phyloP scores from a whole-genome alignment of 1,140 invertebrate species.

The Zaprionus capensis region DNA sequence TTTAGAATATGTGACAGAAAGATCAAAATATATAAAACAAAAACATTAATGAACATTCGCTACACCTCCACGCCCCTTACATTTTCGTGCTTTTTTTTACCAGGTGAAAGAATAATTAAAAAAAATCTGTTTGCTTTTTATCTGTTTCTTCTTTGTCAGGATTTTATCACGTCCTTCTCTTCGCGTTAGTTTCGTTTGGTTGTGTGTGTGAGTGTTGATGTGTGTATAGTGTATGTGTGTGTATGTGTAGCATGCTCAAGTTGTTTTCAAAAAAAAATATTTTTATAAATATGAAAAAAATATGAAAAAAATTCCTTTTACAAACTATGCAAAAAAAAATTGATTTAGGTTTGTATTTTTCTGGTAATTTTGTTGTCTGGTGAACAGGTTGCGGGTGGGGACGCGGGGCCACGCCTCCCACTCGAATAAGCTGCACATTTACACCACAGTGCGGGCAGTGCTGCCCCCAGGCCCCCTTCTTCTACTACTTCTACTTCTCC shows the following conservation, averaged over 20 bases:
- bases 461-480: slow-evolving; percentile 21
- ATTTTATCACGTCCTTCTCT: slow-evolving; percentile 47
- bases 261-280: slow-evolving; percentile 32
- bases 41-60: slow-evolving; percentile 1
- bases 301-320: slow-evolving; percentile 52
- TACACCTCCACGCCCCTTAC: slow-evolving; percentile 24
- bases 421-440: slow-evolving; percentile 38
- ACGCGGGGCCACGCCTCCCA: slow-evolving; percentile 9
- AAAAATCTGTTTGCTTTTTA: slow-evolving; percentile 8
- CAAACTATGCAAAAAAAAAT: slow-evolving; percentile 49
- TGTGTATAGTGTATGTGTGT: slow-evolving; percentile 26
- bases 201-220: slow-evolving; percentile 1
- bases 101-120: slow-evolving; percentile 3
- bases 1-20: slow-evolving; percentile 13
- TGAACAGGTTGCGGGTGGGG: slow-evolving; percentile 26
- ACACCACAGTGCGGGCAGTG: slow-evolving; percentile 18
- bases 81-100: slow-evolving; percentile 24
- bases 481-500: neutral
- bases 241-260: slow-evolving; percentile 48
- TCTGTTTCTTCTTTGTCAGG: slow-evolving; percentile 26
- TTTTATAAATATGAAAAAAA: slow-evolving; percentile 49
- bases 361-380: slow-evolving; percentile 49
- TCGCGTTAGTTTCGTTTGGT: slow-evolving; percentile 2
- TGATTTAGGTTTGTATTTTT: slow-evolving; percentile 24
- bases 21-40: neutral